These are phyloP conservation scores for Nannoperca obscura DNA, from an alignment of 2,797 vertebrate genomes.

Conservation along the genomic window DNA sequence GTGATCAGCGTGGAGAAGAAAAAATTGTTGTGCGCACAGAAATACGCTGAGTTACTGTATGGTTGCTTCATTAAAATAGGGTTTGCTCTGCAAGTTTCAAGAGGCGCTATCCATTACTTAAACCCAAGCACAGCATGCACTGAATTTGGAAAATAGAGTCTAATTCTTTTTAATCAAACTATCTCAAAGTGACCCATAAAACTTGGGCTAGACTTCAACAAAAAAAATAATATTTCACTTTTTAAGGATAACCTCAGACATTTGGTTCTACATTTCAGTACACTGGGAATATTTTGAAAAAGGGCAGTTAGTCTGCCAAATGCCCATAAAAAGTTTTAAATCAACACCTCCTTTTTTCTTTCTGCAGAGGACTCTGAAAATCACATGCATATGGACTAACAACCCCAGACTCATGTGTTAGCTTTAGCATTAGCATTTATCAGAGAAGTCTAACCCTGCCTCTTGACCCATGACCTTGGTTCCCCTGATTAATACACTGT, in stretches of 20 bases:
- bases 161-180: constrained; percentile 72
- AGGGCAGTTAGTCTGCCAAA: constrained; percentile 50
- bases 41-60: constrained; percentile 81
- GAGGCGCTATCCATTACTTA: constrained; percentile 76
- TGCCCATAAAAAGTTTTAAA: constrained; percentile 34
- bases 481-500: constrained; percentile 80
- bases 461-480: constrained; percentile 71
- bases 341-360: constrained; percentile 24
- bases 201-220: constrained; percentile 52
- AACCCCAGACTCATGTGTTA: constrained; percentile 31
- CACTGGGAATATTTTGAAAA: constrained; percentile 39
- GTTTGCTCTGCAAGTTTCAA: constrained; percentile 77
- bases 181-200: constrained; percentile 65
- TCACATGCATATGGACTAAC: constrained; percentile 21
- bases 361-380: neutral
- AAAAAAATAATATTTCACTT: constrained; percentile 43
- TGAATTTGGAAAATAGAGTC: constrained; percentile 59
- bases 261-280: constrained; percentile 29
- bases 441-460: constrained; percentile 54
- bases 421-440: constrained; percentile 69
- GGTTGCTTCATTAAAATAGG: constrained; percentile 80
- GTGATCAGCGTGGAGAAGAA: constrained; percentile 61
- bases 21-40: constrained; percentile 62
- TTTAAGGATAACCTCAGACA: constrained; percentile 51
- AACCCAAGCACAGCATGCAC: constrained; percentile 64